Evolutionary conservation across 2,888 invertebrate genomes (phyloP).

Genomic region (Carabus problematicus): DNA sequence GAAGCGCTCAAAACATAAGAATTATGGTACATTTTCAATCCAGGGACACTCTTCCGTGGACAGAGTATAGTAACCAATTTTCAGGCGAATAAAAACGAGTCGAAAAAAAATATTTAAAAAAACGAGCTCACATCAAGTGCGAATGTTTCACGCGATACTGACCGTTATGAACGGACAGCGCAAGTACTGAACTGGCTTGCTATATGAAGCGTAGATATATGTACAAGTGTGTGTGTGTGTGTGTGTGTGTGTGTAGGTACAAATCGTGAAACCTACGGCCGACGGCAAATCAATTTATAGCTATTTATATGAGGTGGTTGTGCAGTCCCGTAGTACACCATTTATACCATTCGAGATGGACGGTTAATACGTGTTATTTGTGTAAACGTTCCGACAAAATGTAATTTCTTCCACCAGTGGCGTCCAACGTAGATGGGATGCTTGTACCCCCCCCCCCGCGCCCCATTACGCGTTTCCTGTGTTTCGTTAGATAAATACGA

Average conservation of each 20-base stretch:
- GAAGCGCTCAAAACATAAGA: too few relatives aligned
- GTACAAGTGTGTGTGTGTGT: too few relatives aligned
- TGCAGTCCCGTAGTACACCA: slow-evolving; percentile 31
- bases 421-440: neutral
- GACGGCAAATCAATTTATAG: slow-evolving; percentile 43
- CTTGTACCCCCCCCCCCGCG: neutral
- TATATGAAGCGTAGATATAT: too few relatives aligned
- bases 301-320: slow-evolving; percentile 41
- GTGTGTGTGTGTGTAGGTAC: slow-evolving; percentile 18
- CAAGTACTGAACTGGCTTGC: neutral
- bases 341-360: slow-evolving; percentile 44
- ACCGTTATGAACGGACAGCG: neutral
- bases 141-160: neutral
- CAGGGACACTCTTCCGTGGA: neutral
- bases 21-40: too few relatives aligned
- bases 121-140: neutral
- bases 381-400: slow-evolving; percentile 42
- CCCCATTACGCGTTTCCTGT: neutral
- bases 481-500: neutral
- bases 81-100: slow-evolving; percentile 12
- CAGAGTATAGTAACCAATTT: neutral
- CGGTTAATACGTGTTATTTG: slow-evolving; percentile 45
- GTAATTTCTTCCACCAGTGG: slow-evolving; percentile 30
- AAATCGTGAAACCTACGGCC: slow-evolving; percentile 40
- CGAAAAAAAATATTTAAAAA: slow-evolving; percentile 7